Percentiles rank a stretch among this genome's conserved stretches.
These are phyloP conservation scores for Bolborhynchus lineola DNA, from an alignment of 2,113 vertebrate species.

Conservation along the genomic window DNA sequence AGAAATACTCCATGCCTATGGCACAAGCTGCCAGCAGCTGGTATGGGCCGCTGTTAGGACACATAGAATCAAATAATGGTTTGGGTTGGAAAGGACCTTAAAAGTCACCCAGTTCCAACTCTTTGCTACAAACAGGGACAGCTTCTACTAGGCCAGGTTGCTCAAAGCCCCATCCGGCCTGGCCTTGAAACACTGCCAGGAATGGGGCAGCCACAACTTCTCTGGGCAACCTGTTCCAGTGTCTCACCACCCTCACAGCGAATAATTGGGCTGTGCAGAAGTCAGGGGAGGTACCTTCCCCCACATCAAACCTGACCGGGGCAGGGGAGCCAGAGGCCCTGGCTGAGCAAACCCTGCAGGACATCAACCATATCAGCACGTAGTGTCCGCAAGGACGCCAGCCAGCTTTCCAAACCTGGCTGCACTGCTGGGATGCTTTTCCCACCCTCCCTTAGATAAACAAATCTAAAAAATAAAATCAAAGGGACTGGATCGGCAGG, in stretches of 20 bases:
- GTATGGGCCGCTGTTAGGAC: fast-evolving
- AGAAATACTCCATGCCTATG: background rate
- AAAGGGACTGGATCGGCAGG: constrained; percentile 17
- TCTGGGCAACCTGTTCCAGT: background rate
- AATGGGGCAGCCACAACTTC: background rate
- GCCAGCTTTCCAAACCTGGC: background rate
- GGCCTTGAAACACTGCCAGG: background rate
- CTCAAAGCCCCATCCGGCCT: background rate
- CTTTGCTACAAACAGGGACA: background rate
- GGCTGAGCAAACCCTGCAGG: background rate
- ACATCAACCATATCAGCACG: background rate
- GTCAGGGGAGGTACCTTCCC: background rate
- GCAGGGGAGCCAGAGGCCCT: fast-evolving
- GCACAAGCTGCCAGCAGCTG: background rate
- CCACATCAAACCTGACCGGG: fast-evolving
- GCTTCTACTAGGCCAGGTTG: background rate
- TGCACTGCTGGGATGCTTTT: background rate
- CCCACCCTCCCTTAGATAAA: constrained; percentile 5
- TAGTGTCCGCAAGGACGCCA: background rate
- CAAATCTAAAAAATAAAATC: constrained; percentile 16
- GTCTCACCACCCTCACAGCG: background rate
- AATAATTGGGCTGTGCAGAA: background rate
- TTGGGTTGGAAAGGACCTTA: background rate
- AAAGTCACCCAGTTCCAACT: background rate
- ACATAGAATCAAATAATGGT: background rate